A percentile compares a stretch with the other conserved stretches of the same genome.
These are phyloP conservation scores for Nomada goodeniana DNA, from an alignment of 2,888 invertebrate genomes.

Conservation along the genomic window DNA sequence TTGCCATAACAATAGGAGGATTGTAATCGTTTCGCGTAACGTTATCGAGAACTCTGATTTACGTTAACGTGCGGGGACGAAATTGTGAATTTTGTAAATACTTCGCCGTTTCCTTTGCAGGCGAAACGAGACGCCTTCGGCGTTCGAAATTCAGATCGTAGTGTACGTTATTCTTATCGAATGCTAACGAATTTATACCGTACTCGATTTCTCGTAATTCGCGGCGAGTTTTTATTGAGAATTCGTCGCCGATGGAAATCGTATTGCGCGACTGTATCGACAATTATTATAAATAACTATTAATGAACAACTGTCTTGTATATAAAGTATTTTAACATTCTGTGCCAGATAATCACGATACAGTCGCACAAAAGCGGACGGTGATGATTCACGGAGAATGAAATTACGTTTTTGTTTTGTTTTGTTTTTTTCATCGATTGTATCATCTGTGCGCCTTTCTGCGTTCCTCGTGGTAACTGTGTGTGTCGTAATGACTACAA, in stretches of 20 bases:
- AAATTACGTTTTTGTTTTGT: not conserved
- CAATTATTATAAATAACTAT: conserved; percentile 46
- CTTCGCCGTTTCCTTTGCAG: conserved; percentile 20
- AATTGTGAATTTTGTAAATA: conserved; percentile 63
- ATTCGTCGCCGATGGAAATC: conserved; percentile 8
- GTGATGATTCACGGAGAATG: not conserved
- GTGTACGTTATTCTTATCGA: not conserved
- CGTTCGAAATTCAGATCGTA: not conserved
- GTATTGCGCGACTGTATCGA: conserved; percentile 53
- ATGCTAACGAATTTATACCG: not conserved
- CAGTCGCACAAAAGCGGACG: conserved; percentile 43
- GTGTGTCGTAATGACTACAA: conserved; percentile 16
- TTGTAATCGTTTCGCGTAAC: not conserved
- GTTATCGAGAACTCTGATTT: not conserved
- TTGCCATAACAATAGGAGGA: conserved; percentile 57
- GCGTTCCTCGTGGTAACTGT: conserved; percentile 37
- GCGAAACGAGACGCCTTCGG: conserved; percentile 11
- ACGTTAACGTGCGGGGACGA: not conserved
- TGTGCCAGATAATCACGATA: conserved; percentile 65
- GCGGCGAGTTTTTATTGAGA: not conserved
- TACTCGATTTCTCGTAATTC: not conserved
- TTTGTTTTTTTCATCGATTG: not conserved
- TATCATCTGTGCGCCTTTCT: conserved; percentile 3
- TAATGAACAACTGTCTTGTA: conserved; percentile 48
- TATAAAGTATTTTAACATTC: conserved; percentile 50